Conservation (phyloP, 2,797 vertebrate genomes). For the Lutjanus campechanus region DNA sequence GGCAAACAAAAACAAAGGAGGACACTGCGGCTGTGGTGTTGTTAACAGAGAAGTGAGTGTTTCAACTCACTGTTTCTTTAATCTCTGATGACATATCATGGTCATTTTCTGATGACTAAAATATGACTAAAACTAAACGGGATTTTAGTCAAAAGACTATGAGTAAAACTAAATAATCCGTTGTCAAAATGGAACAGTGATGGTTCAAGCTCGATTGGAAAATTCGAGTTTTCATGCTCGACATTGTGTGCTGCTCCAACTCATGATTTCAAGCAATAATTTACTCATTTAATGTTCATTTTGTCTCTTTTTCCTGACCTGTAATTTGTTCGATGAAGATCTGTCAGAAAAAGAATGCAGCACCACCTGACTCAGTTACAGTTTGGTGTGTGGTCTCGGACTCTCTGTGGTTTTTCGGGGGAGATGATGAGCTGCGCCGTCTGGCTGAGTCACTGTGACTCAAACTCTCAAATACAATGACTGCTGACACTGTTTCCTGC, state of each 20-base stretch:
- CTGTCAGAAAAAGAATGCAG: background rate
- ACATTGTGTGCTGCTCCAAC: background rate
- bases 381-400: slow-evolving; percentile 29
- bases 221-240: background rate
- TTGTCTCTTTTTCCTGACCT: slow-evolving; percentile 3
- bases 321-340: slow-evolving; percentile 1
- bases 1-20: too few relatives aligned
- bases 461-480: slow-evolving; percentile 51
- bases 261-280: background rate
- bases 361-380: slow-evolving; percentile 35
- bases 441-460: slow-evolving; percentile 43
- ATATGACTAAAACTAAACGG: too few relatives aligned
- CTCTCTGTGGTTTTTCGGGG: slow-evolving; percentile 31
- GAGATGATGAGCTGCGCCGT: slow-evolving; percentile 37
- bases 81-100: too few relatives aligned
- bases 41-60: too few relatives aligned
- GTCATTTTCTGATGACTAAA: too few relatives aligned
- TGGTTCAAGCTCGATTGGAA: slow-evolving; percentile 10
- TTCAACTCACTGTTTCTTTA: too few relatives aligned
- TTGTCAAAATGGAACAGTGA: too few relatives aligned
- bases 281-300: background rate
- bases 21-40: too few relatives aligned
- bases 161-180: too few relatives aligned
- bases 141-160: too few relatives aligned
- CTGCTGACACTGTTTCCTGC: slow-evolving; percentile 38